A percentile compares a stretch with the other conserved stretches of the same genome.
Evolutionary conservation across 2,888 invertebrate species (phyloP).

Genomic region (Dorcus hopei): DNA sequence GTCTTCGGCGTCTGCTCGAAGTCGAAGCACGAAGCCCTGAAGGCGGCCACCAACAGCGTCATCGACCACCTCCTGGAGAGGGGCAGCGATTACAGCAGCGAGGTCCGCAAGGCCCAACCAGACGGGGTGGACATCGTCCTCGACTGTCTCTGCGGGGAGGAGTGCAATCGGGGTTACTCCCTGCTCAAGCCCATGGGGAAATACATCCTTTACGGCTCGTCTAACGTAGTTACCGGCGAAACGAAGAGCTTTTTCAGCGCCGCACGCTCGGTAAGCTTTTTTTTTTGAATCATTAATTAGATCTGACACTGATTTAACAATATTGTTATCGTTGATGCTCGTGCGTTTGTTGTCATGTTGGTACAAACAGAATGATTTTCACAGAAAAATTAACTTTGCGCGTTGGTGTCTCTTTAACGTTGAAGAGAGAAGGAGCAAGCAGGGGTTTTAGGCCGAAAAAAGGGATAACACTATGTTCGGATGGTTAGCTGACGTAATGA

Average conservation of each 20-base stretch:
- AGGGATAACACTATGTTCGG: no score
- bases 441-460: no score
- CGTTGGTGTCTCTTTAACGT: no score
- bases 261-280: constrained; percentile 75
- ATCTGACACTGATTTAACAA: no score
- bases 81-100: constrained; percentile 76
- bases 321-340: no score
- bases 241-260: constrained; percentile 89
- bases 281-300: no score
- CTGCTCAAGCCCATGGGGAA: constrained; percentile 85
- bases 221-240: constrained; percentile 86
- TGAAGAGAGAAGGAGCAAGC: no score
- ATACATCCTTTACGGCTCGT: constrained; percentile 84
- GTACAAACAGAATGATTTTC: no score
- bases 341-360: no score
- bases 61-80: constrained; percentile 79
- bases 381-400: no score
- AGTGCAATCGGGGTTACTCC: constrained; percentile 79
- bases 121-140: constrained; percentile 84
- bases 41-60: constrained; percentile 59
- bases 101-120: constrained; percentile 74
- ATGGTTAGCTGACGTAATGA: no score
- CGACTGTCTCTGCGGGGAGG: constrained; percentile 86
- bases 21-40: constrained; percentile 79
- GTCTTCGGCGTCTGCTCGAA: constrained; percentile 84